Evolutionary conservation across 1,140 invertebrate genomes (phyloP).

Genomic region (Bilobella aurantiaca): DNA sequence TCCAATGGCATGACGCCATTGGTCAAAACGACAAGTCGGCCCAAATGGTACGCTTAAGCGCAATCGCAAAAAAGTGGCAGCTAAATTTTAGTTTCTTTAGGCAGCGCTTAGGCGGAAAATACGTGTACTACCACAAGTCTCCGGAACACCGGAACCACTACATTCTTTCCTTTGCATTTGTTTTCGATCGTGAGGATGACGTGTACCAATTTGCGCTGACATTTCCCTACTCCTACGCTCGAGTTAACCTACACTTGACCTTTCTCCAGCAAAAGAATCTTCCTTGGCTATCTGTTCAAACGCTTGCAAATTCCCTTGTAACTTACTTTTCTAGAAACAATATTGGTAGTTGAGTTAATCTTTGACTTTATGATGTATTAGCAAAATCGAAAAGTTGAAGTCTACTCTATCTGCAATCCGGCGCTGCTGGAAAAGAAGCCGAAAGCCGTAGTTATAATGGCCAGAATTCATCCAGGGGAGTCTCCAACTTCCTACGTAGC

Average conservation of each 20-base stretch:
- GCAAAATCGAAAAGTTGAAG: slow-evolving; percentile 80
- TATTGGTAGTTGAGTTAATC: not conserved
- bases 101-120: slow-evolving; percentile 68
- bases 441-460: slow-evolving; percentile 65
- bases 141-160: slow-evolving; percentile 80
- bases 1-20: slow-evolving; percentile 83
- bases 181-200: slow-evolving; percentile 83
- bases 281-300: slow-evolving; percentile 54
- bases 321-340: slow-evolving; percentile 37
- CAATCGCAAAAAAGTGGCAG: too few relatives aligned
- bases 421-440: slow-evolving; percentile 45
- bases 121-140: slow-evolving; percentile 90
- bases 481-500: slow-evolving; percentile 87
- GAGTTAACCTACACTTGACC: slow-evolving; percentile 71
- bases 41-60: too few relatives aligned
- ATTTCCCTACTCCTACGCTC: slow-evolving; percentile 87
- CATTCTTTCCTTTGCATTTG: slow-evolving; percentile 85
- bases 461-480: slow-evolving; percentile 80
- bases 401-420: slow-evolving; percentile 67
- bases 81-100: slow-evolving; percentile 47
- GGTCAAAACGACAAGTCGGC: slow-evolving; percentile 76
- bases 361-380: slow-evolving; percentile 38
- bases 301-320: slow-evolving; percentile 61
- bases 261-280: slow-evolving; percentile 54
- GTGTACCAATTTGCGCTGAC: slow-evolving; percentile 87